Evolutionary conservation across 2,113 vertebrate species (phyloP).

Genomic region (Phodopus roborovskii): DNA sequence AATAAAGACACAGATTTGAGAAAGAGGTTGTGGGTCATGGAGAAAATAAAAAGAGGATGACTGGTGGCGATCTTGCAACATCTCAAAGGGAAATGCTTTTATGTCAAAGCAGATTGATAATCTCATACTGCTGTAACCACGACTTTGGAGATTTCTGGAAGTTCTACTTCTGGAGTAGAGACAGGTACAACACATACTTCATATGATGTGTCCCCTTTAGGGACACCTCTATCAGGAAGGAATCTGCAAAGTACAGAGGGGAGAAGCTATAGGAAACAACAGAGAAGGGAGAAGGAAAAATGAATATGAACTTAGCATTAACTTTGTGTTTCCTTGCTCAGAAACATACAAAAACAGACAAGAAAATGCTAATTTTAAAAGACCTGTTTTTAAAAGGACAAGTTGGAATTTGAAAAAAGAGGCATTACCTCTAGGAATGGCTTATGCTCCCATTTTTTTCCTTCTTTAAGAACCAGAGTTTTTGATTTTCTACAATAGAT

Average conservation of each 20-base stretch:
- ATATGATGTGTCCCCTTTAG: no score
- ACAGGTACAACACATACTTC: neutral
- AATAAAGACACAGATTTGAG: neutral
- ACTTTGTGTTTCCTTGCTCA: neutral
- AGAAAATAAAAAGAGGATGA: neutral
- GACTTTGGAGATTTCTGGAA: neutral
- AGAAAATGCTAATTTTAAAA: neutral
- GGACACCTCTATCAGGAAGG: neutral
- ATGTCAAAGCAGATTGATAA: neutral
- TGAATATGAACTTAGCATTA: neutral
- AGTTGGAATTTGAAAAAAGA: neutral
- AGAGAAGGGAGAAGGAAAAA: neutral
- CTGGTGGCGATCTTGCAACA: neutral
- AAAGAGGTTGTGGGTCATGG: neutral
- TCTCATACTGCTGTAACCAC: neutral
- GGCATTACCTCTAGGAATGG: neutral
- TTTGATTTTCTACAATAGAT: neutral
- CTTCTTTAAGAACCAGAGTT: neutral
- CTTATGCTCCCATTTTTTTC: neutral
- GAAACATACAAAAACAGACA: neutral
- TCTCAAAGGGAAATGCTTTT: conserved; percentile 19
- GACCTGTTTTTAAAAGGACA: neutral
- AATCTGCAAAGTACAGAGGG: neutral
- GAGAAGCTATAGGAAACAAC: no score
- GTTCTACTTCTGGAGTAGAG: neutral